Evolutionary conservation across 2,113 vertebrate genomes (phyloP).

Genomic region (Nymphicus hollandicus): DNA sequence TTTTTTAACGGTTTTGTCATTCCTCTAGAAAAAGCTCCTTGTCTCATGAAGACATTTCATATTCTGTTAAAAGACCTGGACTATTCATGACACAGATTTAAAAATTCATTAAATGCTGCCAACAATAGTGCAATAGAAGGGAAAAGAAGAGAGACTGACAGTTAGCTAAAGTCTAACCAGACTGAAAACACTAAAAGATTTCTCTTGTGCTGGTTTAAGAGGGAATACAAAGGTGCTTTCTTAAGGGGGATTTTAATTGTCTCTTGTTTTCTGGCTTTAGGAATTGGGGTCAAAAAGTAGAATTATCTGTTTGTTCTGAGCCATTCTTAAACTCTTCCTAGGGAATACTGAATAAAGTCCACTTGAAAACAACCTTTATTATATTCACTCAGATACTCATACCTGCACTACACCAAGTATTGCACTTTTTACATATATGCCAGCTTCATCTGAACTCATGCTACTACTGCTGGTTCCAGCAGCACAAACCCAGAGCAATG

Average conservation of each 20-base stretch:
- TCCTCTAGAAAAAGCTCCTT: neutral
- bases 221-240: neutral
- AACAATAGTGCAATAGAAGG: neutral
- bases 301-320: neutral
- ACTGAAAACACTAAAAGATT: neutral
- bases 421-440: neutral
- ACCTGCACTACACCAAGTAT: neutral
- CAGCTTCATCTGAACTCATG: neutral
- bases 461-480: neutral
- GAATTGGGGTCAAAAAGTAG: neutral
- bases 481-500: neutral
- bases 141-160: neutral
- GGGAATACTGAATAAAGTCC: neutral
- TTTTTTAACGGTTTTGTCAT: neutral
- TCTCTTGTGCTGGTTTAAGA: neutral
- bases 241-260: neutral
- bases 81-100: neutral
- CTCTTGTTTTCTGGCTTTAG: neutral
- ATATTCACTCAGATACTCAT: neutral
- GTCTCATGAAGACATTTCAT: neutral
- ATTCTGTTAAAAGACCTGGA: neutral
- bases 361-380: neutral
- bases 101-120: neutral
- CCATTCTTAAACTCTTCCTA: neutral
- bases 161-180: neutral